Base-by-base conservation (phyloP, 2,888 invertebrate species). In the Hoplodrina blanda region DNA sequence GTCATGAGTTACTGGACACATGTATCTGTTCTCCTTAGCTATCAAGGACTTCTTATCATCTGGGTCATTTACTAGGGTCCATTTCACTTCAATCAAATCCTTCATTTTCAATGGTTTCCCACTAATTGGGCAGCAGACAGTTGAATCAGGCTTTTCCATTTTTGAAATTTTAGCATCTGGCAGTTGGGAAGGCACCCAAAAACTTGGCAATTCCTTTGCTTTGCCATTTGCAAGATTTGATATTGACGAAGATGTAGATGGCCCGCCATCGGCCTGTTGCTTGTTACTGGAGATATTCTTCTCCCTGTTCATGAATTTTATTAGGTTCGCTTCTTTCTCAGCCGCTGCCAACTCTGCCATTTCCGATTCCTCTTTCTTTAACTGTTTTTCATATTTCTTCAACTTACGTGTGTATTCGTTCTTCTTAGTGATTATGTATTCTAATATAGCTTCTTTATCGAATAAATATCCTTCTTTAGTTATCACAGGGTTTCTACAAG, bases 1-100 rank as follows among this genome's bases (percentile, higher is more conserved):
- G 93, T 99, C 99, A 92, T 99, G 98, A 1, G 99, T 99, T 0
- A 99, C 98, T 1, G 99, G 98, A 91, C 99, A 99, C 98, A 99
- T 99, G 91, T 99, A 99, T 84, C 99, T 97, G 80, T 98, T 98
- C 90, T 98, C 97, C 92, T 98, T 99, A 0, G 98, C 97, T 81
- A 99, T 98, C 44, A 99, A 94, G 2, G 99, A 98, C 84, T 98
- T 98, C 84, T 98, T 98, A 81, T 98, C 98, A 89, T 98, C 98
- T 0, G 98, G 98, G 92, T 99, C 99, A 76, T 98, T 98, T 0
- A 99, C 98, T 73, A 97, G 95, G 0, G 98, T 99, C 96, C 99
- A 99, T 89, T 99, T 98, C 0, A 99, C 98, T 83, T 98, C 97
- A 84, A 99, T 98, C 49, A 99, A 96, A 92, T 99, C 99, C 90